A percentile compares a stretch with the other conserved stretches of the same genome.
Conservation (phyloP, 2,888 invertebrate species). For the Lasioglossum zephyrum region DNA sequence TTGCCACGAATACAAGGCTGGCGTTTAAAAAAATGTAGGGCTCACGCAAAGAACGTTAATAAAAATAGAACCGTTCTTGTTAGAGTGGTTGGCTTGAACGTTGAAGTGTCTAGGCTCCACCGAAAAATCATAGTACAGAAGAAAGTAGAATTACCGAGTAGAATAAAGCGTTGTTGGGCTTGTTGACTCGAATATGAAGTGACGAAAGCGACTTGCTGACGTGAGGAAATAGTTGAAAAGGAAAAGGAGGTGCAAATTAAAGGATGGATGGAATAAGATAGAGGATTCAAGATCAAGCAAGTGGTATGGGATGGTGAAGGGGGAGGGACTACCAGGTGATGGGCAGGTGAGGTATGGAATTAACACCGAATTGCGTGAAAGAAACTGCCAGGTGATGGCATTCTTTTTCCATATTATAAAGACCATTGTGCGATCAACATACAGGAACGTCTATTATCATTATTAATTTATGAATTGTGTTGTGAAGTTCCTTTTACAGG, state of each 20-base stretch:
- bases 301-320: too few species aligned
- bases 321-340: too few species aligned
- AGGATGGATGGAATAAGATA: too few species aligned
- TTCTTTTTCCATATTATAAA: neutral
- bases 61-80: neutral
- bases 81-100: neutral
- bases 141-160: neutral
- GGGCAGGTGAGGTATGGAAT: conserved; percentile 42
- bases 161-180: neutral
- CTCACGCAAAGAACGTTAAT: neutral
- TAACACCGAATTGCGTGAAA: conserved; percentile 24
- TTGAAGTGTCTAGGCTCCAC: neutral
- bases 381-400: conserved; percentile 20
- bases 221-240: too few species aligned
- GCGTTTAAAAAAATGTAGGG: neutral
- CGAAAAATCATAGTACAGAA: neutral
- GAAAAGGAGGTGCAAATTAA: too few species aligned
- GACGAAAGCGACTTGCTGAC: too few species aligned
- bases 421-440: neutral
- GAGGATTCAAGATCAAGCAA: too few species aligned
- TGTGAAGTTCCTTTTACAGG: neutral
- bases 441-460: neutral
- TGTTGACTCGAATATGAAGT: neutral
- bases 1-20: neutral
- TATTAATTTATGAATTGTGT: neutral